These are phyloP conservation scores for Anthoscopus minutus DNA, from an alignment of 2,113 vertebrate species.

Conservation along the genomic window DNA sequence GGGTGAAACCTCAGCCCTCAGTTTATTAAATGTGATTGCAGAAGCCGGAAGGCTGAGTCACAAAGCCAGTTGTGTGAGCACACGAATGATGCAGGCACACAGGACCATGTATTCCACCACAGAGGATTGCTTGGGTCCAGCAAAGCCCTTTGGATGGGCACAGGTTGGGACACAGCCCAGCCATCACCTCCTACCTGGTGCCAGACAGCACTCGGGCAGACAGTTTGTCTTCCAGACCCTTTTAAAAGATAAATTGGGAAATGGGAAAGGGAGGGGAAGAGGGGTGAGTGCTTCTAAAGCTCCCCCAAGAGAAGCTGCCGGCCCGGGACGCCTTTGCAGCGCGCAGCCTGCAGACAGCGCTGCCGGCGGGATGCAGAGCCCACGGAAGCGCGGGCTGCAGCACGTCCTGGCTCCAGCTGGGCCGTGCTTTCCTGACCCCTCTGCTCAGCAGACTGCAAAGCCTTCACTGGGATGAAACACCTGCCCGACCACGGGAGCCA, in stretches of 20 bases:
- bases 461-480: not conserved
- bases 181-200: not conserved
- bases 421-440: not conserved
- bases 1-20: conserved; percentile 28
- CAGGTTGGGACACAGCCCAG: not conserved
- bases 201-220: not conserved
- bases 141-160: not conserved
- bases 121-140: not conserved
- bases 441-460: not conserved
- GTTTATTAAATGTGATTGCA: not conserved
- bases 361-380: rapidly evolving
- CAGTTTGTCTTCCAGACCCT: not conserved
- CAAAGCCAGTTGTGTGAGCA: not conserved
- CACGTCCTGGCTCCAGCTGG: not conserved
- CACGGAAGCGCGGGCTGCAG: not conserved
- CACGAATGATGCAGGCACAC: not conserved
- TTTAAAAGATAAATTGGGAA: not conserved
- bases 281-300: not conserved
- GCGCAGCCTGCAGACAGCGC: not conserved
- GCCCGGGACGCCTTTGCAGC: not conserved
- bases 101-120: not conserved
- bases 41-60: conserved; percentile 2
- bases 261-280: not conserved
- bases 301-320: not conserved
- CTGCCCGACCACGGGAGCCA: rapidly evolving